Evolutionary conservation across 2,113 vertebrate genomes (phyloP).

Genomic region (Brienomyrus longianalis): DNA sequence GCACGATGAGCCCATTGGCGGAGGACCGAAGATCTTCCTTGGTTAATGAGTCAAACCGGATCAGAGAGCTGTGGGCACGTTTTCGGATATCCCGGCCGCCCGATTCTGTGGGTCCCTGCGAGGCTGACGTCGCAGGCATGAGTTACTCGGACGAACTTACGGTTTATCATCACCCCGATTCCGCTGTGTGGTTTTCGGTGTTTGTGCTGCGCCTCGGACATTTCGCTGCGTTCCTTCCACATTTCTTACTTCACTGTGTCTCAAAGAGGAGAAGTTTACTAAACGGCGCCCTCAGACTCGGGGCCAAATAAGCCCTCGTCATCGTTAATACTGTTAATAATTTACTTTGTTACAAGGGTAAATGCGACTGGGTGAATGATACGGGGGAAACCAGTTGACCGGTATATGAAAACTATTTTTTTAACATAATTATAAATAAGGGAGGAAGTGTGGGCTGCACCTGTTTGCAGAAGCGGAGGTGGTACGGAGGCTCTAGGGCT

Average conservation of each 20-base stretch:
- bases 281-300: background rate
- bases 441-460: constrained; percentile 24
- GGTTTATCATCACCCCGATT: background rate
- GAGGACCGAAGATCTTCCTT: background rate
- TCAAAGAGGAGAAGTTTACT: background rate
- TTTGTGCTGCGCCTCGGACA: background rate
- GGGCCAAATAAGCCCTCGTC: background rate
- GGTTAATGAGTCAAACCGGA: background rate
- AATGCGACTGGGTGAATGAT: background rate
- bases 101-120: background rate
- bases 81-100: background rate
- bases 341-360: background rate
- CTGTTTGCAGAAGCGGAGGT: constrained; percentile 29
- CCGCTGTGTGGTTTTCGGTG: background rate
- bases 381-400: background rate
- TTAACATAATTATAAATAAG: background rate
- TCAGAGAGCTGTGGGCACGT: background rate
- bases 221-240: background rate
- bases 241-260: background rate
- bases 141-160: background rate
- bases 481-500: background rate
- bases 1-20: background rate
- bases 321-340: constrained; percentile 3
- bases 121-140: too few species aligned
- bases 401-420: background rate